Evolutionary conservation across 2,797 vertebrate genomes (phyloP).

Genomic region (Catharus ustulatus): DNA sequence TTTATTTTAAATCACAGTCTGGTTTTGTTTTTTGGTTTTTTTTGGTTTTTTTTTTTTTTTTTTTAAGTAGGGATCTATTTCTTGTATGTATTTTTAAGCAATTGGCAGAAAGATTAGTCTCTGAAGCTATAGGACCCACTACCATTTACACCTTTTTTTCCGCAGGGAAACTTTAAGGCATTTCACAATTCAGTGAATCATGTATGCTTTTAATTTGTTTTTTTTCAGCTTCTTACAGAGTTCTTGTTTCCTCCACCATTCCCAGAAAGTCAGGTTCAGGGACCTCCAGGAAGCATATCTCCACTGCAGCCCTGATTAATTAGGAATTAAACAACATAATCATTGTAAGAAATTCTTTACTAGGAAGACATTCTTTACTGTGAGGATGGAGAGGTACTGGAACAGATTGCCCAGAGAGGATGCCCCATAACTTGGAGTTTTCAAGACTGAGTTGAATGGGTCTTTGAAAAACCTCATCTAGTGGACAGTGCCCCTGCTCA

Average conservation of each 20-base stretch:
- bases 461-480: neutral
- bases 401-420: neutral
- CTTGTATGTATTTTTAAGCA: neutral
- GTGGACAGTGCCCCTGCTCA: neutral
- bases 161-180: neutral
- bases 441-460: neutral
- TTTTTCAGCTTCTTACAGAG: neutral
- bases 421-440: neutral
- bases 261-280: neutral
- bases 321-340: neutral
- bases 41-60: neutral
- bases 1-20: neutral
- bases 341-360: neutral
- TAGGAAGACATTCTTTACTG: neutral
- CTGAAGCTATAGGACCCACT: neutral
- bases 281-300: neutral
- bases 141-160: neutral
- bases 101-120: neutral
- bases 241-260: neutral
- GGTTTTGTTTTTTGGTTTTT: neutral
- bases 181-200: neutral
- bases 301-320: neutral
- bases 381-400: neutral
- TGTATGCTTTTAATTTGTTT: rapidly evolving
- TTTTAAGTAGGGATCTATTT: neutral